phyloP scores from a whole-genome alignment of 2,888 invertebrate species.

The Cordylochernes scorpioides region DNA sequence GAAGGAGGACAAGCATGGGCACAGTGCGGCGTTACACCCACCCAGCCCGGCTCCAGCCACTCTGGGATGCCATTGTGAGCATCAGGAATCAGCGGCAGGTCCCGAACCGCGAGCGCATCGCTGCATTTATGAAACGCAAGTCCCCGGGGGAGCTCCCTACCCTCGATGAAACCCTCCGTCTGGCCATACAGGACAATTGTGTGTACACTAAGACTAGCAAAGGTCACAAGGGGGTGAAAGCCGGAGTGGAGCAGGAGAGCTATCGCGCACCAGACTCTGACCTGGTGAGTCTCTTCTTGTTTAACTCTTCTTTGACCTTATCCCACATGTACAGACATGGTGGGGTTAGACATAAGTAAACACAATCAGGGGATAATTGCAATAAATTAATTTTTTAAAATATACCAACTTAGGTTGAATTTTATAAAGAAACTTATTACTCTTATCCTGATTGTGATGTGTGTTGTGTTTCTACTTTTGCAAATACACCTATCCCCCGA shows the following conservation, averaged over 20 bases:
- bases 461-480: too few relatives aligned
- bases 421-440: too few relatives aligned
- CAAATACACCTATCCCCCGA: too few relatives aligned
- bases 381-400: too few relatives aligned
- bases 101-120: slow-evolving; percentile 29
- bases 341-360: too few relatives aligned
- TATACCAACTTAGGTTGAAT: too few relatives aligned
- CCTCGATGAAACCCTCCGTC: slow-evolving; percentile 19
- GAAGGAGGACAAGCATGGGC: too few relatives aligned
- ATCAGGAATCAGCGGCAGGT: slow-evolving; percentile 31
- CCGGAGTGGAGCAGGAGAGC: slow-evolving; percentile 31
- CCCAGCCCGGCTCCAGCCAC: slow-evolving; percentile 21
- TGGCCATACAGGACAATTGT: slow-evolving; percentile 26
- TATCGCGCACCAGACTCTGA: slow-evolving; percentile 30
- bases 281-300: too few relatives aligned
- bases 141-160: slow-evolving; percentile 23
- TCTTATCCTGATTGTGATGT: too few relatives aligned
- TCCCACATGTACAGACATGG: too few relatives aligned
- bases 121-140: slow-evolving; percentile 28
- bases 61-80: slow-evolving; percentile 32
- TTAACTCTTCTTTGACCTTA: too few relatives aligned
- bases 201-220: slow-evolving; percentile 26
- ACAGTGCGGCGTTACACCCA: slow-evolving; percentile 7
- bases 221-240: slow-evolving; percentile 27
- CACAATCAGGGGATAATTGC: too few relatives aligned